Base-by-base conservation (phyloP, 1,140 invertebrate genomes). In the Chrysopa pallens region DNA sequence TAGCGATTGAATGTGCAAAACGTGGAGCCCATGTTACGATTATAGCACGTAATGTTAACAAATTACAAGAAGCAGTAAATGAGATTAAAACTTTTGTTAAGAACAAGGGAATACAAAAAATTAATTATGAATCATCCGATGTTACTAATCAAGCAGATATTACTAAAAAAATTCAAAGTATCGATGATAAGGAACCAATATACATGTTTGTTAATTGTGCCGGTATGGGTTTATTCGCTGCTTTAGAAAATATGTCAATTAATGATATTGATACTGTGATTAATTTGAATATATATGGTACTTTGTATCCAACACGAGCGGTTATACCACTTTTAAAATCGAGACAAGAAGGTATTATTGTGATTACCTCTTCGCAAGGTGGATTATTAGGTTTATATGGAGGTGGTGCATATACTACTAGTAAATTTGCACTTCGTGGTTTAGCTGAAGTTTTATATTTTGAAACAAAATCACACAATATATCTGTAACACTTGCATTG, bases 401-500 rank as follows among this genome's bases (percentile, higher is more conserved):
- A 1, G 90, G 83, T 55, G 78, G 84, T 35, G 84, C 86, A 0
- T 99, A 99, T 61, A 80, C 84, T 40, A 76, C 80, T 39, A 80
- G 86, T 8, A 99, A 99, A 64, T 98, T 89, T 75, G 94, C 91
- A 1, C 60, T 99, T 4, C 68, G 89, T 45, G 95, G 93, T 6
- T 74, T 98, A 46, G 93, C 93, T 6, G 92, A 99, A 59, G 74
- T 85, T 42, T 63, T 98, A 15, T 70, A 80, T 15, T 96, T 95
- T 90, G 95, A 99, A 70, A 57, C 86, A 4, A 73, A 77, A 39
- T 77, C 80, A 1, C 79, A 86, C 48, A 78, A 84, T 51, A 75
- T 99, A 1, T 71, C 73, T 28, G 74, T 98, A 1, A 97, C 90
- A 0, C 52, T 98, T 4, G 72, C 80, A 6, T 76, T 88, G 51